phyloP scores from a whole-genome alignment of 1,140 invertebrate species.

The Mizuhopecten yessoensis region DNA sequence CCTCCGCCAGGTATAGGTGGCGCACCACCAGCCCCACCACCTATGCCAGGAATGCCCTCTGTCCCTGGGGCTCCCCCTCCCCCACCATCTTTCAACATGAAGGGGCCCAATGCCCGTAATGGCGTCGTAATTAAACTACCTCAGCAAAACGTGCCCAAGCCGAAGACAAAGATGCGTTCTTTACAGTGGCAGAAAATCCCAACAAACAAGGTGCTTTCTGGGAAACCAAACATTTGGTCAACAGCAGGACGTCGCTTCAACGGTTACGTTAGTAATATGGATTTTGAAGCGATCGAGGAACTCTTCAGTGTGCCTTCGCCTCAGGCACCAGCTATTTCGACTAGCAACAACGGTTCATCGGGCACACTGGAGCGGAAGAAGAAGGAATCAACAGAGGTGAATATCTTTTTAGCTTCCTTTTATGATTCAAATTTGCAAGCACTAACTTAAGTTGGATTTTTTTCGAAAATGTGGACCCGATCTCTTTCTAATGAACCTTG shows the following conservation, averaged over 20 bases:
- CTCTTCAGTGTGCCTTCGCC: constrained; percentile 75
- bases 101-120: constrained; percentile 52
- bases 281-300: constrained; percentile 80
- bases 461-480: no score
- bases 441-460: no score
- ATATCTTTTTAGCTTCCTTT: not conserved
- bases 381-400: constrained; percentile 78
- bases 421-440: no score
- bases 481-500: not conserved
- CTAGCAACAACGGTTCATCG: constrained; percentile 64
- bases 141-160: constrained; percentile 80
- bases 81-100: constrained; percentile 47
- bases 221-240: constrained; percentile 88
- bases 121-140: constrained; percentile 69
- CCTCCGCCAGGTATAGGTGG: constrained; percentile 84
- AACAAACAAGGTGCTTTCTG: constrained; percentile 72
- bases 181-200: constrained; percentile 83
- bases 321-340: constrained; percentile 7
- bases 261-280: constrained; percentile 84
- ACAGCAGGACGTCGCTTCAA: constrained; percentile 93
- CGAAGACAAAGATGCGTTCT: constrained; percentile 78
- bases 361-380: constrained; percentile 76
- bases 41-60: constrained; percentile 78
- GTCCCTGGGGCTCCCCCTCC: constrained; percentile 74
- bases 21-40: constrained; percentile 72